These are phyloP conservation scores for Brachionus sp. DNA, from an alignment of 1,140 invertebrate species.

Conservation along the genomic window DNA sequence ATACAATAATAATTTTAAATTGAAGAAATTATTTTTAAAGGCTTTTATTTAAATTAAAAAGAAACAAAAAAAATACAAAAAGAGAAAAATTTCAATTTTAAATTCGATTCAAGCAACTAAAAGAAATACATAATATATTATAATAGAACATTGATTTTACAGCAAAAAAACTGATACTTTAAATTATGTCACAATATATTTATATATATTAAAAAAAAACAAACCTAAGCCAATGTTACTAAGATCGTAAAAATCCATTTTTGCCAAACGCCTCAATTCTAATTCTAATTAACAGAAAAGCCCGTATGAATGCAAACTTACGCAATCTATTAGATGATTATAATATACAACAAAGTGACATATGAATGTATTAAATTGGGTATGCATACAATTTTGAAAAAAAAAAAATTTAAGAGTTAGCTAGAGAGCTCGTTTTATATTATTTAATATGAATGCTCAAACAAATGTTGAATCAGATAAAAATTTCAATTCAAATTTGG, in stretches of 20 bases:
- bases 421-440: neutral
- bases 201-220: neutral
- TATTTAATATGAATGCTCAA: neutral
- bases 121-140: constrained; percentile 33
- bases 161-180: constrained; percentile 25
- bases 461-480: constrained; percentile 9
- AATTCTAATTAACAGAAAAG: neutral
- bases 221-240: neutral
- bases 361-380: constrained; percentile 22
- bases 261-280: neutral
- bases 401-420: neutral
- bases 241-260: neutral
- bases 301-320: constrained; percentile 10
- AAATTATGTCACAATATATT: constrained; percentile 28
- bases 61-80: constrained; percentile 38
- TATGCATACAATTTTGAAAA: neutral
- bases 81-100: constrained; percentile 34
- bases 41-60: constrained; percentile 23
- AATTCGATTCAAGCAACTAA: constrained; percentile 31
- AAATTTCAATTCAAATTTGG: neutral
- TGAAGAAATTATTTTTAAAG: constrained; percentile 4
- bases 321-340: constrained; percentile 5
- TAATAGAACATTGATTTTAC: constrained; percentile 41
- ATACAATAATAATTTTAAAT: constrained; percentile 21
- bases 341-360: constrained; percentile 29